Percentiles rank a stretch among this genome's conserved stretches.
Evolutionary conservation across 2,797 vertebrate species (phyloP).

Genomic region (Siniperca undulata): DNA sequence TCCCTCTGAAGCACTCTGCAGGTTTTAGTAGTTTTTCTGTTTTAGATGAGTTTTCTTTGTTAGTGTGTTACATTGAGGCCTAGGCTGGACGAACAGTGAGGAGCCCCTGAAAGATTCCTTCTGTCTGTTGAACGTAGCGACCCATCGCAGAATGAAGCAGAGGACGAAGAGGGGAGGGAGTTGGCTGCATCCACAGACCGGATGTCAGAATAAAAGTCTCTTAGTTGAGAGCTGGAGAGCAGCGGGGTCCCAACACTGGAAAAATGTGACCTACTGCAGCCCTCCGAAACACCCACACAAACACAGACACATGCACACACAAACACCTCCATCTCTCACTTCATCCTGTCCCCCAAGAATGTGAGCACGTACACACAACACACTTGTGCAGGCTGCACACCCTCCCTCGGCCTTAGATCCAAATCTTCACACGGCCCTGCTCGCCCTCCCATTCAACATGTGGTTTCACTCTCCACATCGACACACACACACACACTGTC

Average conservation of each 20-base stretch:
- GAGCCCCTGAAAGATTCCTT: slow-evolving; percentile 25
- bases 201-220: slow-evolving; percentile 77
- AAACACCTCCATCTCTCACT: slow-evolving; percentile 51
- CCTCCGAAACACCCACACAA: slow-evolving; percentile 52
- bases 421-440: slow-evolving; percentile 71
- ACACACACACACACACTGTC: slow-evolving; percentile 24
- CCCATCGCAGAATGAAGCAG: slow-evolving; percentile 8
- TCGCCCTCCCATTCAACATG: slow-evolving; percentile 66
- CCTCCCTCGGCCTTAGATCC: slow-evolving; percentile 43
- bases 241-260: slow-evolving; percentile 73
- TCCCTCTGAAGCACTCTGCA: not conserved
- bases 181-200: slow-evolving; percentile 62
- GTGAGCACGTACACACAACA: slow-evolving; percentile 22
- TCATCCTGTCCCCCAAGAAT: slow-evolving; percentile 53
- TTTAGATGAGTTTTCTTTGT: not conserved
- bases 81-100: not conserved
- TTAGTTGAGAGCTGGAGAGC: slow-evolving; percentile 66
- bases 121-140: not conserved
- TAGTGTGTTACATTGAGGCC: not conserved
- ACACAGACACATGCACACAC: slow-evolving; percentile 28
- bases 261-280: slow-evolving; percentile 81
- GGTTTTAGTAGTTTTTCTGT: too few relatives aligned
- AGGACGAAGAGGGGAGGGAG: slow-evolving; percentile 25
- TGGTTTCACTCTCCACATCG: slow-evolving; percentile 67
- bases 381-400: not conserved